Evolutionary conservation across 2,113 vertebrate species (phyloP), one percentile per base, ranked within the genome.

Genomic region (Vidua macroura): DNA sequence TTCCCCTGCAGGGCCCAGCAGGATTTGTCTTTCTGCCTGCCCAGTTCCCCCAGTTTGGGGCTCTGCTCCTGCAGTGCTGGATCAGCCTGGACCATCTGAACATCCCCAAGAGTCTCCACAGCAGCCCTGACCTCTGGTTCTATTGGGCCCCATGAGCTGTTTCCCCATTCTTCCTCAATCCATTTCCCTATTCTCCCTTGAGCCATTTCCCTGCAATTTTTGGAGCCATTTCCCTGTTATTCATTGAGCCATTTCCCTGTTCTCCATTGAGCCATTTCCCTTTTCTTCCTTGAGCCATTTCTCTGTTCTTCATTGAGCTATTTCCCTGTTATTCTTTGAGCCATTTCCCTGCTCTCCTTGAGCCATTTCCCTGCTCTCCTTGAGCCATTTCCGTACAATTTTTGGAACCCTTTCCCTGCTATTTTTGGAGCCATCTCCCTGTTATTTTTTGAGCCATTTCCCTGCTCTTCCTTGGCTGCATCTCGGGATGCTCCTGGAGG

Each of bases 1-100:
- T 37, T 19, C 19, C 53, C n/a, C 44, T 4, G 6, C 0, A 1
- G 48, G 30, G 10, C 15, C 67, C 1, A 0, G 17, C 2, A 25
- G 67, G 67, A 23, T 90, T 44, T 55, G 21, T 3, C 18, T 49
- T 13, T 9, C 11, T 39, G 19, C 37, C 28, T 0, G 0, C 7
- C 33, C 76, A 2, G 0, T 55, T 86, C 19, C 1, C 37, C 43
- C 14, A 7, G 33, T 12, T 37, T 63, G 58, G 62, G 28, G 48
- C 4, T 82, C 63, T 0, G 0, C 28, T 67, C 35, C 20, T 0
- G 0, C 43, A 9, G 33, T 8, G 25, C n/a, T 4, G 11, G 33
- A 4, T 35, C 19, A 43, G 23, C 4, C 33, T 2, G 3, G 46
- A 49, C 5, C 37, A 15, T 1, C 43, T 44, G 37, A 56, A 10